Evolutionary conservation across 1,140 invertebrate species (phyloP), one percentile per base, ranked within the genome.

Genomic region (Euglossa dilemma): DNA sequence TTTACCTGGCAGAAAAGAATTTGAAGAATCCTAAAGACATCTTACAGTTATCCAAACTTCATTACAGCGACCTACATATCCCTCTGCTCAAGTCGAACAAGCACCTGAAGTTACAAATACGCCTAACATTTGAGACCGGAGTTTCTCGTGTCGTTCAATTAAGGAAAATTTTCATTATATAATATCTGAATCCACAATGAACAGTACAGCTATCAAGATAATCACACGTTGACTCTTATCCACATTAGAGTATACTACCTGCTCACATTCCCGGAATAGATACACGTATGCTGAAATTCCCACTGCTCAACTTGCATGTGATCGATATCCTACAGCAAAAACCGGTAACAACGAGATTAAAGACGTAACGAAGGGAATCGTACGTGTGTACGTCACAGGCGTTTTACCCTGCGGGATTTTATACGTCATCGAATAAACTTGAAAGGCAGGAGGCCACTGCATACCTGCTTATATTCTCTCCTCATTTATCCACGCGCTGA

Each of bases 341-440:
- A 76, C 71, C 50, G 50, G 61, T 67, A 75, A 76, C 61, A 59
- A 81, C 54, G 28, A 82, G 63, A 76, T 76, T 82, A 76, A 52
- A 56, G 59, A 54, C 69, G 61, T 50, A 59, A 80, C 47, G 52
- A 23, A 50, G 61, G 16, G 56, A 57, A 67, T 76, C 43, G 61
- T 20, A 52, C 28, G 69, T 1, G 9, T 5, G 45, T 45, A 66
- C 63, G 61, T 57, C 63, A 67, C 14, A 8, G 25, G 0, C 72
- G 6, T 75, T 75, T 57, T 57, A 50, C 43, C 14, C 43, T 25
- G 6, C 16, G 20, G 20, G 47, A 36, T 66, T 81, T 67, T 50
- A 12, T 75, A 50, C 52, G 63, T 81, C 63, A 56, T 66, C 59
- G 50, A 61, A 54, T 28, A 67, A 18, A 52, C 28, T 7, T 67